phyloP scores from a whole-genome alignment of 1,140 invertebrate genomes.

The Euwallacea similis region DNA sequence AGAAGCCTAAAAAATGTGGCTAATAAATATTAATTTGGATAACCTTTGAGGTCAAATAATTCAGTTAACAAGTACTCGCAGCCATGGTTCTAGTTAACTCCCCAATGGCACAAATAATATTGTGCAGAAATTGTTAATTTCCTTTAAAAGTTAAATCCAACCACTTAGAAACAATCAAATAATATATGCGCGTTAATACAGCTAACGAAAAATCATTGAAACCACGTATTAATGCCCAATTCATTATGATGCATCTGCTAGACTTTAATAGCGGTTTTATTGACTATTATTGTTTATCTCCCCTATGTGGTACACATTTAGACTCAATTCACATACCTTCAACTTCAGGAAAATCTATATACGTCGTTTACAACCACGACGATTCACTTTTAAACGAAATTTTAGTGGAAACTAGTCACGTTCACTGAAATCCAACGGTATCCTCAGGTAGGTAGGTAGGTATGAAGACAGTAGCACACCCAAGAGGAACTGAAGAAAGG shows the following conservation, averaged over 20 bases:
- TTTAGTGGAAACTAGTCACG: slow-evolving; percentile 11
- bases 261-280: background rate
- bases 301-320: background rate
- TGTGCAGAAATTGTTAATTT: too few species aligned
- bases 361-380: background rate
- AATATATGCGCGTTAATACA: background rate
- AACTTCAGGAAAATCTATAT: too few species aligned
- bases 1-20: too few species aligned
- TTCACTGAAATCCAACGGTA: slow-evolving; percentile 10
- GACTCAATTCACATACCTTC: too few species aligned
- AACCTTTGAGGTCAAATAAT: too few species aligned
- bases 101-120: too few species aligned
- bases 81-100: too few species aligned
- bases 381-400: slow-evolving; percentile 5
- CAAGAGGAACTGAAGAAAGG: background rate
- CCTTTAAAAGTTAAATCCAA: too few species aligned
- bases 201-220: background rate
- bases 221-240: background rate
- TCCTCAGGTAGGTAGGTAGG: background rate
- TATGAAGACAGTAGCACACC: background rate
- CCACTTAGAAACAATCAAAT: too few species aligned
- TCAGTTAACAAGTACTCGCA: too few species aligned
- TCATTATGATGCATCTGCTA: background rate
- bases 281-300: slow-evolving; percentile 1
- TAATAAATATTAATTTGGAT: too few species aligned